Percentiles rank a stretch among this genome's conserved stretches.
phyloP scores from a whole-genome alignment of 2,797 vertebrate genomes.

The Hafferia zeledoni region DNA sequence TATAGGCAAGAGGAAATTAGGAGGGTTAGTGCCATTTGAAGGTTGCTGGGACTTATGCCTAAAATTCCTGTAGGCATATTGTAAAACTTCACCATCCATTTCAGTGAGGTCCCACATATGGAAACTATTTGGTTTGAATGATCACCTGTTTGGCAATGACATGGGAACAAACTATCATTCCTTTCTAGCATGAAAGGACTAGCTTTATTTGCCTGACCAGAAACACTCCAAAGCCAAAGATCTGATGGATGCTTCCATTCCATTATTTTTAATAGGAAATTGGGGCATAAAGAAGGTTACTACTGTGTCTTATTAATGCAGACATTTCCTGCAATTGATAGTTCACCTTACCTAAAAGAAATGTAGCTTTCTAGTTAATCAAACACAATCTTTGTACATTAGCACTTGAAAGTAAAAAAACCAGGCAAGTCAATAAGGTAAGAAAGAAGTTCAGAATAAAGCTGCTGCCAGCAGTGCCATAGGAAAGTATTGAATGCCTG shows the following conservation, averaged over 20 bases:
- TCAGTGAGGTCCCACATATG: too few relatives aligned
- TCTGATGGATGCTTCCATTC: not conserved
- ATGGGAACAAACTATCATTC: not conserved
- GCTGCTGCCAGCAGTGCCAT: not conserved
- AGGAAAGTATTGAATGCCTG: not conserved
- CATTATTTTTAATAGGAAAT: not conserved
- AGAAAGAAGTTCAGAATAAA: not conserved
- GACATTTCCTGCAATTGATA: not conserved
- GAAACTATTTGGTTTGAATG: not conserved
- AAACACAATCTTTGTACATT: not conserved
- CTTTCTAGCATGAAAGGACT: not conserved
- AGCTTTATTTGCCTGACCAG: not conserved
- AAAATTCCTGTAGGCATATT: too few relatives aligned
- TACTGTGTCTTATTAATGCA: not conserved
- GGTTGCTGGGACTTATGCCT: too few relatives aligned
- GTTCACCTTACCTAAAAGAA: not conserved
- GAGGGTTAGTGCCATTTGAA: too few relatives aligned
- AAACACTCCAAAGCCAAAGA: not conserved
- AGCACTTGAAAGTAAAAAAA: not conserved
- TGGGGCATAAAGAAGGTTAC: not conserved
- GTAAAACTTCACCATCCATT: too few relatives aligned
- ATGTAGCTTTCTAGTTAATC: constrained; percentile 8
- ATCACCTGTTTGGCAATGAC: not conserved
- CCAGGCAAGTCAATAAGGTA: not conserved
- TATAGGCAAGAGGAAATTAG: too few relatives aligned